Conservation (phyloP, 2,888 invertebrate species). For the Chrysina gloriosa region DNA sequence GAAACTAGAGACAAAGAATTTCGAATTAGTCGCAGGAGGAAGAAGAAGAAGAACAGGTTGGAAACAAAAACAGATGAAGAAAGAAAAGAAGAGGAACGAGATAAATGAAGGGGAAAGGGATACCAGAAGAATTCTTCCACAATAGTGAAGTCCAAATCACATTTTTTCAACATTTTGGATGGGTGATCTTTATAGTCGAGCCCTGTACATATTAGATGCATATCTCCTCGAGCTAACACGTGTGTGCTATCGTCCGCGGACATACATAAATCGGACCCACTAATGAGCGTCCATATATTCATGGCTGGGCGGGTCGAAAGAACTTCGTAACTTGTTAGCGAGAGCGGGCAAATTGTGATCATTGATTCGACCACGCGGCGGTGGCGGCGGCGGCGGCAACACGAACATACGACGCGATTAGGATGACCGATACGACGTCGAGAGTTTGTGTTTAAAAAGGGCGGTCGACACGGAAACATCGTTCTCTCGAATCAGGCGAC, state of each 20-base stretch:
- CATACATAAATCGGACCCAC: not conserved
- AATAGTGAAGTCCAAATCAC: too few relatives aligned
- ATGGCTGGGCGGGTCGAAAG: constrained; percentile 10
- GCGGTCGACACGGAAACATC: constrained; percentile 11
- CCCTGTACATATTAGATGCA: not conserved
- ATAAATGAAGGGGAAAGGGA: too few relatives aligned
- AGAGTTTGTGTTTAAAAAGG: constrained; percentile 29
- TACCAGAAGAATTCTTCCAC: too few relatives aligned
- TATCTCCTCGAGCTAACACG: not conserved
- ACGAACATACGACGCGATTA: constrained; percentile 17
- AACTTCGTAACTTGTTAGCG: constrained; percentile 29
- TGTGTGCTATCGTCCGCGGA: not conserved
- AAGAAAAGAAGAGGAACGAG: too few relatives aligned
- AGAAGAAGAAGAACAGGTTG: too few relatives aligned
- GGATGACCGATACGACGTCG: constrained; percentile 24
- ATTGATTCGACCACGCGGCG: constrained; percentile 16
- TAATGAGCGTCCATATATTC: constrained; percentile 21
- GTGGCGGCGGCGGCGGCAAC: too few relatives aligned
- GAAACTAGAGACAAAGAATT: too few relatives aligned
- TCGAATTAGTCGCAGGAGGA: too few relatives aligned
- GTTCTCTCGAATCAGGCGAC: not conserved
- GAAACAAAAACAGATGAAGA: too few relatives aligned
- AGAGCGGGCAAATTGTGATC: constrained; percentile 25
- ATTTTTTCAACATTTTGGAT: too few relatives aligned
- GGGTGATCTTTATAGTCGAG: not conserved